phyloP scores from a whole-genome alignment of 2,113 vertebrate species.

The Catharus bicknelli region DNA sequence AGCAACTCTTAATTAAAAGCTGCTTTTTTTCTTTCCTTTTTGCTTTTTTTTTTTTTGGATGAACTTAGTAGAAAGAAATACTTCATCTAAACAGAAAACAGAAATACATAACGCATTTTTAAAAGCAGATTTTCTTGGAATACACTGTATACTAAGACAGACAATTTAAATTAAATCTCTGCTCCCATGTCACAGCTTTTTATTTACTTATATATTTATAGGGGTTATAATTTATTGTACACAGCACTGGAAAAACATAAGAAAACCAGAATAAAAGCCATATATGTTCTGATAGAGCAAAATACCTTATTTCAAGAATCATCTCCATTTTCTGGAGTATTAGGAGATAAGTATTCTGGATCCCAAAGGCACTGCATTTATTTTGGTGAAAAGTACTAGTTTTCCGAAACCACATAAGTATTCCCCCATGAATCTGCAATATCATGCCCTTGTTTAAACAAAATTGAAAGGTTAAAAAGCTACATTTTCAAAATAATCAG shows the following conservation, averaged over 20 bases:
- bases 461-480: background rate
- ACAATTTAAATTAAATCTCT: background rate
- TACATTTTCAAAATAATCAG: background rate
- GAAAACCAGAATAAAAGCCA: background rate
- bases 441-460: background rate
- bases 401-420: background rate
- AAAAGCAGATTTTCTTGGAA: background rate
- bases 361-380: background rate
- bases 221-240: fast-evolving
- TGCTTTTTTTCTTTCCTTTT: too few relatives aligned
- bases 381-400: background rate
- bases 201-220: background rate
- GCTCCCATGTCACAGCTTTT: background rate
- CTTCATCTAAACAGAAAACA: background rate
- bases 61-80: background rate
- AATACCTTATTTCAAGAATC: background rate
- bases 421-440: background rate
- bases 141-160: background rate
- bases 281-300: background rate
- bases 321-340: background rate
- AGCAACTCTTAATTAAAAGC: background rate
- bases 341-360: background rate
- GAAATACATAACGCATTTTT: background rate
- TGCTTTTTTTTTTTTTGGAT: background rate
- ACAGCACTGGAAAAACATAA: background rate